A percentile compares a stretch with the other conserved stretches of the same genome.
Evolutionary conservation across 2,797 vertebrate genomes (phyloP).

Genomic region (Sebastes matsubarae): DNA sequence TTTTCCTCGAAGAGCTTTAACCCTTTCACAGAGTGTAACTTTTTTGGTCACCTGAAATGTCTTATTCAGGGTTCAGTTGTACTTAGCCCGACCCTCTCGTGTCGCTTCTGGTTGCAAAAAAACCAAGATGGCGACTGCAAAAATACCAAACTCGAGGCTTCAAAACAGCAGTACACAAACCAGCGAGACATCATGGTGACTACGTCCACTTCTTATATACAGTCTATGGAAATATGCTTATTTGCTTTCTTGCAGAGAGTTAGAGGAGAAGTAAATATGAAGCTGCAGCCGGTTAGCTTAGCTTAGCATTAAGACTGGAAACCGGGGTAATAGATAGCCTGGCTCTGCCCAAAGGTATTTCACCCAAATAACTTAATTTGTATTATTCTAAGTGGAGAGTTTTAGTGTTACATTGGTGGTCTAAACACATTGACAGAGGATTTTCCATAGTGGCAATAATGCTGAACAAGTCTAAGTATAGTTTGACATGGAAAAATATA

Average conservation of each 20-base stretch:
- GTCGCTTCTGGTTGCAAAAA: too few species aligned
- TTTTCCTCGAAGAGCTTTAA: fast-evolving
- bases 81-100: too few species aligned
- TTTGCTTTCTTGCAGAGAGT: neutral
- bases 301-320: neutral
- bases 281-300: neutral
- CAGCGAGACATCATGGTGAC: too few species aligned
- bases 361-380: neutral
- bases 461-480: neutral
- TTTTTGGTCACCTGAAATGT: too few species aligned
- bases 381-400: neutral
- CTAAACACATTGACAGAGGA: neutral
- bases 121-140: too few species aligned
- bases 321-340: neutral
- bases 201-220: too few species aligned
- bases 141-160: too few species aligned
- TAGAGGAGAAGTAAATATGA: neutral
- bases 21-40: too few species aligned
- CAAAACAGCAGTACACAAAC: too few species aligned
- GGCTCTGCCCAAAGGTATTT: neutral
- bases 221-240: neutral
- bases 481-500: neutral
- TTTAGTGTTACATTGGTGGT: neutral
- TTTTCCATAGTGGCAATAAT: neutral
- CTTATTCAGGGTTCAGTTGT: too few species aligned